These are phyloP conservation scores for Danio choprae DNA, from an alignment of 2,797 vertebrate genomes.

Conservation along the genomic window DNA sequence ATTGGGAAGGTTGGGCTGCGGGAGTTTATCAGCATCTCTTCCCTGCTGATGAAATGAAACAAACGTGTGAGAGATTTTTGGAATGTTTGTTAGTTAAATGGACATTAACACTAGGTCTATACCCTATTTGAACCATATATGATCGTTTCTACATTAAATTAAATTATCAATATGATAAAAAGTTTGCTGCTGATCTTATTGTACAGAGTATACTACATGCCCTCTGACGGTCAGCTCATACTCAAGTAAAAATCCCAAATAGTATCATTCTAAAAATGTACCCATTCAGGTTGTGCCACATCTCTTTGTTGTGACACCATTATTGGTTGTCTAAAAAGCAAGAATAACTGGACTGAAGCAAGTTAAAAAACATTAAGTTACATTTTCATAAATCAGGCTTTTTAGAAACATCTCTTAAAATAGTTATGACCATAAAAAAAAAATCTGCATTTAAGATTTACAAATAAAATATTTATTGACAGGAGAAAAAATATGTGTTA, in stretches of 20 bases:
- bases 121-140: too few relatives aligned
- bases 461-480: too few relatives aligned
- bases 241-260: background rate
- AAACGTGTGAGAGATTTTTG: background rate
- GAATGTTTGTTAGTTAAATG: background rate
- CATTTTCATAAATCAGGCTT: too few relatives aligned
- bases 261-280: background rate
- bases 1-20: constrained; percentile 75
- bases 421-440: too few relatives aligned
- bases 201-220: background rate
- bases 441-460: too few relatives aligned
- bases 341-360: background rate
- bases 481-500: too few relatives aligned
- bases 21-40: constrained; percentile 72
- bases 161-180: too few relatives aligned
- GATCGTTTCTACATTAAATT: too few relatives aligned
- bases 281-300: background rate
- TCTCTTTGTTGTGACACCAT: background rate
- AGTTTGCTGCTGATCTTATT: too few relatives aligned
- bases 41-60: constrained; percentile 75
- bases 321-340: background rate
- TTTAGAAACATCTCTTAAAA: too few relatives aligned
- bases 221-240: background rate
- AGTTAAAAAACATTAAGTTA: too few relatives aligned
- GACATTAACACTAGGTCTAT: background rate